These are phyloP conservation scores for Heliothis peltigera DNA, from an alignment of 2,888 invertebrate species.

Conservation along the genomic window DNA sequence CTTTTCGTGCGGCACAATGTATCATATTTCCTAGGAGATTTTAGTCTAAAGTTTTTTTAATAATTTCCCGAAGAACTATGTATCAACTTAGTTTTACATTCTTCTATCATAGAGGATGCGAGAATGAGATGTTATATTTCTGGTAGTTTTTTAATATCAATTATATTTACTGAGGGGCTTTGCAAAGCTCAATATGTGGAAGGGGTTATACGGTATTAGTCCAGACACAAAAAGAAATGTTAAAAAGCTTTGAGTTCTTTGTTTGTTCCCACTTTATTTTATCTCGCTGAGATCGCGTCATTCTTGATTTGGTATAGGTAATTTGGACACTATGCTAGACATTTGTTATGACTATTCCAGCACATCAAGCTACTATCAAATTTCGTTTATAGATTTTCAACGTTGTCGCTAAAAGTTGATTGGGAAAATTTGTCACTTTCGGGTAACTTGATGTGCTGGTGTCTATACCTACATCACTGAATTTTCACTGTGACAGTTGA, in stretches of 20 bases:
- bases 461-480: too few species aligned
- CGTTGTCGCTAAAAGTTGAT: too few species aligned
- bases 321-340: too few species aligned
- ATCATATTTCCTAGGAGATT: neutral
- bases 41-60: neutral
- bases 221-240: neutral
- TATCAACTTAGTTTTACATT: neutral
- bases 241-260: neutral
- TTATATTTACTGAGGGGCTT: neutral
- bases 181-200: neutral
- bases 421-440: too few species aligned
- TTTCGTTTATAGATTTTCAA: too few species aligned
- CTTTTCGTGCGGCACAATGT: neutral
- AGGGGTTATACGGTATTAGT: neutral
- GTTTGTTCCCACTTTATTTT: neutral
- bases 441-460: too few species aligned
- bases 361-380: too few species aligned
- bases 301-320: too few species aligned
- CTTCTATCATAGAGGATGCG: neutral
- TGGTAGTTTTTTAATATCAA: neutral
- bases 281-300: neutral
- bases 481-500: too few species aligned
- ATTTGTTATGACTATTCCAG: too few species aligned
- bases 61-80: neutral
- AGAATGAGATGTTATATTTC: neutral